Conservation (phyloP, 2,888 invertebrate genomes). For the Acheta domesticus region DNA sequence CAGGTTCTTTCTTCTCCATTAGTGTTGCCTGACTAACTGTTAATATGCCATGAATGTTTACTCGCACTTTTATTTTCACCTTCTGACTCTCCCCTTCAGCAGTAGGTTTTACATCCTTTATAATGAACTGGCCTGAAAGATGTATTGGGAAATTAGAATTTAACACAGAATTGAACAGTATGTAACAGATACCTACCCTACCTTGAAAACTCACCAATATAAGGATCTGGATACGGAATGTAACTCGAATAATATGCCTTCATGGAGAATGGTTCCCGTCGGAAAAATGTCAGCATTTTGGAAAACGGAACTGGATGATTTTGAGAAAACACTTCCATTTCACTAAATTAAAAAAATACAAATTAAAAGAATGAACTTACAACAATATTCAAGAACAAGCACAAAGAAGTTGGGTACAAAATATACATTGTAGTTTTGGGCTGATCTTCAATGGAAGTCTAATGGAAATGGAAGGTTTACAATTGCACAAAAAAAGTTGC, state of each 20-base stretch:
- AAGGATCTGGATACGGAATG: constrained; percentile 71
- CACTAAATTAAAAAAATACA: constrained; percentile 53
- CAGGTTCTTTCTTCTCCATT: constrained; percentile 67
- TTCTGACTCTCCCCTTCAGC: constrained; percentile 89
- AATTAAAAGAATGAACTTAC: neutral
- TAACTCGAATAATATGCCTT: constrained; percentile 75
- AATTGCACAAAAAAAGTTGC: no score
- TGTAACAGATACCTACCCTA: neutral
- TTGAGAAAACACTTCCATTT: constrained; percentile 86
- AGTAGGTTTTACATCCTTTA: constrained; percentile 80
- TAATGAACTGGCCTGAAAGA: constrained; percentile 64
- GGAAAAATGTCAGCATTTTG: constrained; percentile 89
- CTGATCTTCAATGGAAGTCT: no score
- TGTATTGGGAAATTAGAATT: constrained; percentile 4
- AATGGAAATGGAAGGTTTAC: no score
- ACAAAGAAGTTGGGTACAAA: no score
- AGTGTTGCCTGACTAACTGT: constrained; percentile 81
- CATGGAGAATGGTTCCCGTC: constrained; percentile 82
- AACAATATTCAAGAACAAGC: neutral
- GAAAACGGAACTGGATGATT: constrained; percentile 91
- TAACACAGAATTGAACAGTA: neutral
- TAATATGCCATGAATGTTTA: constrained; percentile 92
- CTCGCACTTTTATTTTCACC: constrained; percentile 91
- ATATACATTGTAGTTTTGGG: no score
- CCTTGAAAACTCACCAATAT: constrained; percentile 63